Base-by-base conservation (phyloP, 2,888 invertebrate genomes). In the Agrotis ipsilon region DNA sequence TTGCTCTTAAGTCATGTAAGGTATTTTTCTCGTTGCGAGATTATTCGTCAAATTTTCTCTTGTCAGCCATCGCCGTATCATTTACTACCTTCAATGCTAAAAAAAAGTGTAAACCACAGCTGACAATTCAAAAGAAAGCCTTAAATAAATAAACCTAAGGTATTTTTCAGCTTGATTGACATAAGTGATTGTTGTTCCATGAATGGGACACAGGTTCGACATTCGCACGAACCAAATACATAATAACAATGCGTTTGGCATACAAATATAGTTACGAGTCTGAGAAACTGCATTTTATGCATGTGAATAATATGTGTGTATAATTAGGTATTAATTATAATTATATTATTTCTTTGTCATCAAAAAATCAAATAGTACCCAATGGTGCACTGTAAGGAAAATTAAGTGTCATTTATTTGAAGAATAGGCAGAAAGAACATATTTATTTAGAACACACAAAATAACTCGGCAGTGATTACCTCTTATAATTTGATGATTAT, bases 171-270 rank as follows among this genome's bases (percentile, higher is more conserved):
- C 5, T 19, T 9, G 13, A 43, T 43, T 19, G 24, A 14, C 21
- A 9, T 6, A 11, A 14, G 9, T 9, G 32, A 21, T 43, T 24
- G 16, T 7, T 13, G 24, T 68, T 19, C 43, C 43, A 4, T 69
- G 69, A 51, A 69, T 9, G 4, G 4, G 5, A 19, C 6, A 0
- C 6, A 69, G 43, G 7, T 19, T 52, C 71, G 18, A 58, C 46
- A 48, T 59, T 68, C 39, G 39, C 68, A 72, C 39, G 59, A 45
- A 48, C 39, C 4, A 58, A 72, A 48, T 48, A 39, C 72, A 24
- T 39, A 24, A 2, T 39, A 24, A 4, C 14, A 19, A 18, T 46
- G 24, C 48, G 14, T 18, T 24, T 24, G 39, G 46, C 45, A 57
- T 68, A 46, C 32, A 57, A 2, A 71, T 21, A 55, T 14, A 46